Conservation (phyloP, 2,113 vertebrate species). For the Sinocyclocheilus maitianheensis region DNA sequence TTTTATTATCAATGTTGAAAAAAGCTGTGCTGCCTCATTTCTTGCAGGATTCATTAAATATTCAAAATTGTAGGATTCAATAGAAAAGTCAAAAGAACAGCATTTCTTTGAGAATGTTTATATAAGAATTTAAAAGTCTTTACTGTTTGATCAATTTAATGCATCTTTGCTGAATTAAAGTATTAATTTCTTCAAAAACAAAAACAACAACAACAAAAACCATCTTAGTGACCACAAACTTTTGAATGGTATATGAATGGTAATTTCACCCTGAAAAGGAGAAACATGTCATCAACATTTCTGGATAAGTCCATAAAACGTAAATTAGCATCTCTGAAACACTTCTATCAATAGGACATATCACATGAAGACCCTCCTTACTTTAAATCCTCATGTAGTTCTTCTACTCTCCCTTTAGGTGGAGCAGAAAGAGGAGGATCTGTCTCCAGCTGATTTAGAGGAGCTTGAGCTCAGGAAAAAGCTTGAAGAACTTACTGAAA, state of each 20-base stretch:
- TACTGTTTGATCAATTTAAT: not conserved
- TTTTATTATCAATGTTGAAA: not conserved
- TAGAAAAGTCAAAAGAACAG: too few relatives aligned
- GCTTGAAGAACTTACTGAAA: constrained; percentile 81
- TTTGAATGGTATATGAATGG: not conserved
- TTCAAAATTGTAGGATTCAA: too few relatives aligned
- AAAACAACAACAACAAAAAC: not conserved
- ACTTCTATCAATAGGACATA: too few relatives aligned
- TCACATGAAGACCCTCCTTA: not conserved
- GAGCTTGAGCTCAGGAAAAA: constrained; percentile 82
- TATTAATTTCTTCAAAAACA: not conserved
- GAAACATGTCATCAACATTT: not conserved
- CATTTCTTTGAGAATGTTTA: too few relatives aligned
- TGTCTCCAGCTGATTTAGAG: constrained; percentile 67
- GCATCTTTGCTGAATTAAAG: not conserved
- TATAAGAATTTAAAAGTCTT: not conserved
- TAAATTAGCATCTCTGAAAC: not conserved
- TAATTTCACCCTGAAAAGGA: not conserved
- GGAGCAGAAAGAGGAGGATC: constrained; percentile 52
- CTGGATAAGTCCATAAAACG: not conserved
- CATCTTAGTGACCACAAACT: not conserved
- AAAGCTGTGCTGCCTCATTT: too few relatives aligned
- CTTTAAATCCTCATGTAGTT: not conserved
- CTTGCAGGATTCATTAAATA: too few relatives aligned
- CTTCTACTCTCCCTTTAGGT: constrained; percentile 65